Base-by-base conservation (phyloP, 2,888 invertebrate genomes). In the Phaonia tiefii region DNA sequence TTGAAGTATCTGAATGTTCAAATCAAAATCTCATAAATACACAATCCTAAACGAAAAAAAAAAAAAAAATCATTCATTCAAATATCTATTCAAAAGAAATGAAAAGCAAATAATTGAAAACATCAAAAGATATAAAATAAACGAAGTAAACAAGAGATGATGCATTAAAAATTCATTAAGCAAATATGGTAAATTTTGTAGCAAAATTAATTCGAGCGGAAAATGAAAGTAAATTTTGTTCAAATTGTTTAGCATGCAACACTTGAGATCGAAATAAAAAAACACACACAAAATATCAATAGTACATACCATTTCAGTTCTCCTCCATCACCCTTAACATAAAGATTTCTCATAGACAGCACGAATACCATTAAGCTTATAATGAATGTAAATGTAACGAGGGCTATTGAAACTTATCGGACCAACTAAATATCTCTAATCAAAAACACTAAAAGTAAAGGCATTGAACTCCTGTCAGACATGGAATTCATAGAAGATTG, bases 171-270 rank as follows among this genome's bases (percentile, higher is more conserved):
- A 77, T 74, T 67, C 37, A 66, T 44, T 60, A 74, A 22, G 65
- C 58, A 74, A 74, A 76, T 66, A 65, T 42, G 65, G 20, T 72
- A 22, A 66, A 71, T 70, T n/a, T 77, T 73, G 31, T 42, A 70
- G 20, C 42, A 63, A 77, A 71, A 63, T 46, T 77, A 75, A 72
- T 72, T 81, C 75, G 67, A 56, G 77, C 67, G 71, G 60, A 81
- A 81, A 81, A 77, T 75, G 77, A 81, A 81, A 77, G 77, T 81
- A 69, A 72, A 77, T 69, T 71, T 78, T 67, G 60, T 75, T 69
- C 20, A 74, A 69, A 51, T 58, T 42, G 42, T 39, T 75, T 60
- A 80, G 69, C 80, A 80, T 80, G 80, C 80, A 76, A 80, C 56
- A 58, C 56, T 80, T 65, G n/a, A 70, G 31, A 66, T 66, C 39